Evolutionary conservation across 1,140 invertebrate species (phyloP), one percentile per base, ranked within the genome.

Genomic region (Drosophila pachea): DNA sequence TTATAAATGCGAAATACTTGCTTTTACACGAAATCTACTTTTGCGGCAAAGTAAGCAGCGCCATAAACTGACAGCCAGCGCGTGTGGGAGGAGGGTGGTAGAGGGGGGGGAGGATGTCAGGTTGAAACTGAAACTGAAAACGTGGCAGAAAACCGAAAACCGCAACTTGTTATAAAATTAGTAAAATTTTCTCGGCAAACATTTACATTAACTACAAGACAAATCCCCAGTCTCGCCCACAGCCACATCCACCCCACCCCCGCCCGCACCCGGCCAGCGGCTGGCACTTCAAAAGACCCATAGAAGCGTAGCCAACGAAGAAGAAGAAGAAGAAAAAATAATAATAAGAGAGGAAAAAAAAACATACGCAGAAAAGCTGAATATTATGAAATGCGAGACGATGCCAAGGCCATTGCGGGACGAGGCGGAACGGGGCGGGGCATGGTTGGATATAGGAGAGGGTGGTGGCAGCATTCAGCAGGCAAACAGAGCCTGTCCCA

Each of bases 131-230:
- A 86, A 84, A 79, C 76, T 76, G 76, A 74, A 84, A 79, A 68
- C 79, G 76, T 65, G 69, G 78, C 81, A 86, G 36, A 86, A 74
- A 70, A 74, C 59, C 74, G 67, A 84, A 84, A 86, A 77, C 81
- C 81, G 81, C 81, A 86, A 86, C 81, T 86, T 86, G 81, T 86
- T 86, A 86, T 86, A 81, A 86, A 86, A 86, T 86, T 86, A 86
- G 81, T 86, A 72, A 81, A 86, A 86, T 86, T 86, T 86, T 86
- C 81, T 86, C 74, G 64, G 81, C 81, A 86, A 86, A 86, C 81
- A 86, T 86, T 86, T 86, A 84, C 79, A 84, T 84, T 84, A 84
- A 84, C 79, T 84, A 74, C 76, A 61, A 79, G 75, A 55, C 75
- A 56, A 73, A 67, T 71, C 63, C 54, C 59, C 22, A 22, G 22